Conservation (phyloP, 2,888 invertebrate species). For the Cantharis rustica region DNA sequence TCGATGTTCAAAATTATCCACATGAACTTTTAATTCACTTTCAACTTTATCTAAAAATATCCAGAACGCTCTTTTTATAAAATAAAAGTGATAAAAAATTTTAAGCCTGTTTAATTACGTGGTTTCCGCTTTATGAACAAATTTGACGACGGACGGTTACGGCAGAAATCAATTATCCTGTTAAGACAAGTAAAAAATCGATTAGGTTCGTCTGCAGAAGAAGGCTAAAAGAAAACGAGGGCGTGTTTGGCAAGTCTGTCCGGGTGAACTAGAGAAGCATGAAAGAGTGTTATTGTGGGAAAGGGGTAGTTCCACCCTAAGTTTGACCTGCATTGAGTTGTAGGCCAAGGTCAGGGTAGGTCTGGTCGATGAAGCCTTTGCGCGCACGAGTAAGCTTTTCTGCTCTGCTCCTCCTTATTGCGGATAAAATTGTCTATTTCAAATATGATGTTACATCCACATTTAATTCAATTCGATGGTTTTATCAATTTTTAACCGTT, state of each 20-base stretch:
- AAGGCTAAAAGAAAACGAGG: background rate
- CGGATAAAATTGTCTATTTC: slow-evolving; percentile 23
- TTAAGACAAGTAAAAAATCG: background rate
- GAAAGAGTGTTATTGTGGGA: slow-evolving; percentile 24
- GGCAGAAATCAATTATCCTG: background rate
- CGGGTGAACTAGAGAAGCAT: slow-evolving; percentile 22
- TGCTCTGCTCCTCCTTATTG: slow-evolving; percentile 29
- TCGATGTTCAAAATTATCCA: slow-evolving; percentile 41
- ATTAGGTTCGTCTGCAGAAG: background rate
- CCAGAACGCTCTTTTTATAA: background rate
- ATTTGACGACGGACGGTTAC: background rate
- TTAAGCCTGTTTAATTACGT: background rate
- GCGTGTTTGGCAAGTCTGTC: slow-evolving; percentile 18
- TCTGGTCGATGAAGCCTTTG: slow-evolving; percentile 50
- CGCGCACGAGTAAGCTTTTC: slow-evolving; percentile 36
- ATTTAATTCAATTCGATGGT: slow-evolving; percentile 7
- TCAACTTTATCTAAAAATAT: background rate
- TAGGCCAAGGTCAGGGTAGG: slow-evolving; percentile 55
- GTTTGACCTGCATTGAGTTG: slow-evolving; percentile 48
- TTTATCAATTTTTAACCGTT: background rate
- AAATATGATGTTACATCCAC: slow-evolving; percentile 15
- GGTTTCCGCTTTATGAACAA: background rate
- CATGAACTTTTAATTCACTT: background rate
- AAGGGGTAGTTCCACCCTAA: slow-evolving; percentile 40
- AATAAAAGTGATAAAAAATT: background rate